Percentiles rank a stretch among this genome's conserved stretches.
Evolutionary conservation across 2,797 vertebrate genomes (phyloP).

Genomic region (Delichon dasypus): DNA sequence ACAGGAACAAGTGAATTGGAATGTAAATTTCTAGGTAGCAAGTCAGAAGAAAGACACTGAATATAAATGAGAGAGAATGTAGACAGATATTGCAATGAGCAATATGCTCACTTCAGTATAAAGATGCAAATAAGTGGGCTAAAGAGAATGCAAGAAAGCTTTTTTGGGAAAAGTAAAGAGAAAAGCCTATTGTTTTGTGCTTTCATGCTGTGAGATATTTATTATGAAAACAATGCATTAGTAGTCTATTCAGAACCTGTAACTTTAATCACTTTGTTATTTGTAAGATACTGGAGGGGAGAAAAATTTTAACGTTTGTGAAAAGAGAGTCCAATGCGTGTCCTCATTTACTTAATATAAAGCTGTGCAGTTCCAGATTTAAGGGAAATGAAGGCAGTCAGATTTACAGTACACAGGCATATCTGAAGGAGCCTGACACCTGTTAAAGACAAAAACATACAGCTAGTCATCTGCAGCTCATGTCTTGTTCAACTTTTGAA

Average conservation of each 20-base stretch:
- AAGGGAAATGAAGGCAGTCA: background rate
- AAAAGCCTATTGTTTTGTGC: background rate
- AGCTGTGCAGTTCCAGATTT: background rate
- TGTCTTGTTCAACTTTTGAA: background rate
- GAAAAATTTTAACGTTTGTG: background rate
- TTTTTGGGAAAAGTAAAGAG: conserved; percentile 9
- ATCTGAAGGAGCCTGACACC: background rate
- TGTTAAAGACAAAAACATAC: background rate
- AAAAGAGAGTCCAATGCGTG: background rate
- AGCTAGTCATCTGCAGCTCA: background rate
- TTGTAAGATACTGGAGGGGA: background rate
- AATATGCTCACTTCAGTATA: conserved; percentile 15
- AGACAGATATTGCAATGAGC: background rate
- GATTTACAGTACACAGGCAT: background rate
- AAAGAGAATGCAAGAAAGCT: background rate
- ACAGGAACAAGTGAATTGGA: background rate
- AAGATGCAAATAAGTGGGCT: conserved; percentile 2
- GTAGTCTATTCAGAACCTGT: background rate
- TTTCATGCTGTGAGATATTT: background rate
- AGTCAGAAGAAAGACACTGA: background rate
- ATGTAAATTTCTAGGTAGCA: background rate
- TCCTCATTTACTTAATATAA: background rate
- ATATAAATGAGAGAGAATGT: background rate
- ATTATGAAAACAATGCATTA: conserved; percentile 3
- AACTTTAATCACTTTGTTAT: background rate